A percentile compares a stretch with the other conserved stretches of the same genome.
Evolutionary conservation across 2,797 vertebrate species (phyloP).

Genomic region (Cryptoprocta ferox): DNA sequence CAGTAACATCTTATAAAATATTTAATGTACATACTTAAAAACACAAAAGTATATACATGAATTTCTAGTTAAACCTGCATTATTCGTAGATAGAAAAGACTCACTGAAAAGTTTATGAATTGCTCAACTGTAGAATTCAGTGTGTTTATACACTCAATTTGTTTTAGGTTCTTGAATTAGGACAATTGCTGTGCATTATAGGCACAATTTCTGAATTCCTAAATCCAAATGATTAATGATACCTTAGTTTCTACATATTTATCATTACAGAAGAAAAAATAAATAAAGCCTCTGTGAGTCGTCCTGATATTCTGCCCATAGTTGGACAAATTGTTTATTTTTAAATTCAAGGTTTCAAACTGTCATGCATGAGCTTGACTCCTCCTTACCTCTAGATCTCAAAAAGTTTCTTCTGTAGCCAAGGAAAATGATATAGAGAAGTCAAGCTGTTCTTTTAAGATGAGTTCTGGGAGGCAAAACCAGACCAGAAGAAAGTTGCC

Average conservation of each 20-base stretch:
- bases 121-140: background rate
- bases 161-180: slow-evolving; percentile 1
- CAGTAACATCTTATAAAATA: slow-evolving; percentile 15
- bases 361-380: background rate
- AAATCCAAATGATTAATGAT: background rate
- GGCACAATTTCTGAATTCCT: background rate
- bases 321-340: background rate
- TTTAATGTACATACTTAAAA: background rate
- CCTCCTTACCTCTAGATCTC: background rate
- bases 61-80: background rate
- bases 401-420: background rate
- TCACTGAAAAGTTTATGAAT: background rate
- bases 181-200: background rate
- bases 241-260: background rate
- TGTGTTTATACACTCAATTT: background rate
- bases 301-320: background rate
- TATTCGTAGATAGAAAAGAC: background rate
- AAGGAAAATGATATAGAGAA: background rate
- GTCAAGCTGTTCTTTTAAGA: background rate
- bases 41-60: background rate
- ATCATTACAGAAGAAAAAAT: background rate
- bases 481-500: background rate
- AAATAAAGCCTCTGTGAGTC: background rate
- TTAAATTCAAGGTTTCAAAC: background rate
- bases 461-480: background rate